Conservation (phyloP, 2,888 invertebrate genomes). For the Leptinotarsa peninsularis region DNA sequence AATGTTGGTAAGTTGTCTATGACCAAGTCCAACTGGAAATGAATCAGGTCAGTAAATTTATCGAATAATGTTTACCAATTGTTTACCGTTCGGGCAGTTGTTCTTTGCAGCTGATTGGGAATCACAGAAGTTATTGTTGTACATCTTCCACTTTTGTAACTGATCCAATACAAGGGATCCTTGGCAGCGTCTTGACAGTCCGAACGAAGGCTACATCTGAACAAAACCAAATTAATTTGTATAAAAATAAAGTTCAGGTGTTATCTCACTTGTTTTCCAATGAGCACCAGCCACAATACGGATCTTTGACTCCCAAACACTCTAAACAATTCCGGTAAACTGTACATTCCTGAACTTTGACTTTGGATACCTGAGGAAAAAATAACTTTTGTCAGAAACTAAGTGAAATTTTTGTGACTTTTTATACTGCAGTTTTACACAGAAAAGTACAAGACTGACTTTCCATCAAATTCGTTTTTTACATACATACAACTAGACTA, state of each 20-base stretch:
- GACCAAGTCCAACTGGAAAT: slow-evolving; percentile 82
- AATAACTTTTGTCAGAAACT: not conserved
- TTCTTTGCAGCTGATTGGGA: slow-evolving; percentile 91
- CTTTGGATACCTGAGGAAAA: slow-evolving; percentile 77
- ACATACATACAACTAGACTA: too few relatives aligned
- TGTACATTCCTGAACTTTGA: slow-evolving; percentile 94
- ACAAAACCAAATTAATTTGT: slow-evolving; percentile 10
- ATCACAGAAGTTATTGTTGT: slow-evolving; percentile 93
- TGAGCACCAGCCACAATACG: slow-evolving; percentile 98
- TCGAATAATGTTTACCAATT: slow-evolving; percentile 37
- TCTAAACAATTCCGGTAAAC: slow-evolving; percentile 91
- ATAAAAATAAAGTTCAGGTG: not conserved
- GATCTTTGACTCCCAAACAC: slow-evolving; percentile 93
- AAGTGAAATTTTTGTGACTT: too few relatives aligned
- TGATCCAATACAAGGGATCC: slow-evolving; percentile 95
- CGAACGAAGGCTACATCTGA: slow-evolving; percentile 86
- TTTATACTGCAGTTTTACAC: too few relatives aligned
- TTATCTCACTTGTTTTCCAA: slow-evolving; percentile 84
- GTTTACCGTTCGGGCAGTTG: slow-evolving; percentile 85
- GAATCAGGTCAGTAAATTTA: not conserved
- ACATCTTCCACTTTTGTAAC: slow-evolving; percentile 96
- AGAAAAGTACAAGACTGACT: too few relatives aligned
- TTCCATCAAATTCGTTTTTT: too few relatives aligned
- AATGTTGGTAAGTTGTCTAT: slow-evolving; percentile 96
- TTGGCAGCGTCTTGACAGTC: slow-evolving; percentile 93